phyloP scores from a whole-genome alignment of 2,797 vertebrate genomes.

The Neostethus bicornis region DNA sequence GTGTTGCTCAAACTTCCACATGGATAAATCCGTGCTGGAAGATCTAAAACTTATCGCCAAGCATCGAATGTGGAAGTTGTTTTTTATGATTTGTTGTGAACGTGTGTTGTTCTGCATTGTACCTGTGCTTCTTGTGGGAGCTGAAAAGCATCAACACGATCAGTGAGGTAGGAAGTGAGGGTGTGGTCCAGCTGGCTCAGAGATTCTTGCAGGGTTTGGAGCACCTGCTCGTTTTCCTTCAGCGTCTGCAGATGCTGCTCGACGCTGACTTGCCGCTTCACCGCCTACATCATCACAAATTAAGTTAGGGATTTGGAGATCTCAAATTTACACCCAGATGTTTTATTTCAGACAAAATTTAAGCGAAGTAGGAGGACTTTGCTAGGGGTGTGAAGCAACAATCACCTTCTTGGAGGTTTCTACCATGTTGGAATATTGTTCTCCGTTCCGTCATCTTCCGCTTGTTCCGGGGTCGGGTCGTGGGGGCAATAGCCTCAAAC shows the following conservation, averaged over 20 bases:
- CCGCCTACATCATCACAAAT: slow-evolving; percentile 77
- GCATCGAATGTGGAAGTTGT: not conserved
- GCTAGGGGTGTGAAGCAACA: no score
- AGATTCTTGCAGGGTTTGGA: slow-evolving; percentile 89
- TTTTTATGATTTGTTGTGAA: not conserved
- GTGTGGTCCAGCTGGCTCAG: slow-evolving; percentile 90
- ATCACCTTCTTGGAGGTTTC: no score
- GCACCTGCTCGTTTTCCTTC: slow-evolving; percentile 85
- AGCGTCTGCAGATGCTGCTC: slow-evolving; percentile 89
- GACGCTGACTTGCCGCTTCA: slow-evolving; percentile 87
- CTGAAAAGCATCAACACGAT: slow-evolving; percentile 93
- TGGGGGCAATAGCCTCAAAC: no score
- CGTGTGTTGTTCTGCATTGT: slow-evolving; percentile 16
- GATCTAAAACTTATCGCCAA: not conserved
- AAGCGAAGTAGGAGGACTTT: no score
- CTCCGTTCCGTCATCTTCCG: no score
- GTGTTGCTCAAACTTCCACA: not conserved
- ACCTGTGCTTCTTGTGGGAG: slow-evolving; percentile 96
- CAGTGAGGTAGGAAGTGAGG: slow-evolving; percentile 93
- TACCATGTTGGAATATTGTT: no score
- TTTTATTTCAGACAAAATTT: not conserved
- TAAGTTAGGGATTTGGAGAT: slow-evolving; percentile 4
- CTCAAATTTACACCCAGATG: not conserved
- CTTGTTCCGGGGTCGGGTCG: no score
- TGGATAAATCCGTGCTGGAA: not conserved